Base-by-base conservation (phyloP, 1,140 invertebrate species). In the Drosophila murphyi region DNA sequence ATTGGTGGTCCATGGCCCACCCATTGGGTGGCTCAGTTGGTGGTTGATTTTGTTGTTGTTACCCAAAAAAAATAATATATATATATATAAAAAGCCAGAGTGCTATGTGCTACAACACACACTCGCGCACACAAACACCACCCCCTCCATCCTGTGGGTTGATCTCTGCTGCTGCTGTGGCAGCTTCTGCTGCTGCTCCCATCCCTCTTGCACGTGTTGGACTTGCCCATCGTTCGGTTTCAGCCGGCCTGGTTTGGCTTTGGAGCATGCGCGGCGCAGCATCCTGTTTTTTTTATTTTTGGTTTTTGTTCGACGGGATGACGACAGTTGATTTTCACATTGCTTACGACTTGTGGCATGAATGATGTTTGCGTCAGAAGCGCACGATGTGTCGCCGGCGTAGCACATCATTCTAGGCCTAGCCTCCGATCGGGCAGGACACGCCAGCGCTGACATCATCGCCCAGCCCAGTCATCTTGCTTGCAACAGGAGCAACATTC, bases 391-490 rank as follows among this genome's bases (percentile, higher is more conserved):
- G 90, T 89, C 78, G 87, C 69, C 80, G 83, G 83, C 75, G 82
- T 78, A 90, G 79, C 90, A 92, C 89, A 92, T 92, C 91, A 92
- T 91, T 92, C 91, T 92, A 92, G 91, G 91, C 91, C 91, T 92
- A 92, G 91, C 91, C 91, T 86, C 86, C 85, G 89, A 92, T 90
- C 89, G 86, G 91, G 77, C 87, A 92, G 86, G 78, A 92, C 91
- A 80, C 88, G 70, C 83, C 80, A 85, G 62, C 51, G 70, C 74
- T 55, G 54, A 69, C 74, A 68, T 54, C 60, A 63, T 63, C 52
- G n/a, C 20, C 12, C 55, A 28, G 7, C 34, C 35, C 45, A 74
- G 37, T n/a, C 37, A 73, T 10, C 39, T 2, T 39, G 20, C 20
- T 20, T 20, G 47, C 35, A 73, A 32, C 61, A 8, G 6, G 32